phyloP scores from a whole-genome alignment of 1,140 invertebrate genomes.

The Eufriesea mexicana region DNA sequence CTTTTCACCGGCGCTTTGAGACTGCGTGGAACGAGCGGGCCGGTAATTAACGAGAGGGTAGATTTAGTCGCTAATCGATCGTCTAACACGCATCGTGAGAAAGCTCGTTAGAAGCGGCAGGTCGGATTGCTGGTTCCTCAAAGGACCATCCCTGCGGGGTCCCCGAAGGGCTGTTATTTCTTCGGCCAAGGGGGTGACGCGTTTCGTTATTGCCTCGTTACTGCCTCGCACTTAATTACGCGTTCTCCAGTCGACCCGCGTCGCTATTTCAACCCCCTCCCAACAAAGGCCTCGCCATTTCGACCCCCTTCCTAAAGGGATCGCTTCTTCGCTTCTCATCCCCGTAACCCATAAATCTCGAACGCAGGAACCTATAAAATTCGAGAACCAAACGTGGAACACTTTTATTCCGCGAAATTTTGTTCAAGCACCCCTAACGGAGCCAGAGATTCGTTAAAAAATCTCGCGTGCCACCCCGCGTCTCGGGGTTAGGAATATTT shows the following conservation, averaged over 20 bases:
- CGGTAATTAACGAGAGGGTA: constrained; percentile 71
- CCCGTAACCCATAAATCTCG: too few relatives aligned
- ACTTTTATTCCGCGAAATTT: too few relatives aligned
- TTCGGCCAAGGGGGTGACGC: constrained; percentile 57
- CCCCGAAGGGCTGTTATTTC: constrained; percentile 62
- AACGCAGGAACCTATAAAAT: too few relatives aligned
- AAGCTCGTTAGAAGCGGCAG: constrained; percentile 72
- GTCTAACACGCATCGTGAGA: constrained; percentile 73
- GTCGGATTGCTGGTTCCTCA: constrained; percentile 55
- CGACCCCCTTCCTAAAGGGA: neutral
- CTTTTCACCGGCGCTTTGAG: too few relatives aligned
- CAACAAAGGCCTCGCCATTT: neutral
- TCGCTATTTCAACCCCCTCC: neutral
- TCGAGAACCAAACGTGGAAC: too few relatives aligned
- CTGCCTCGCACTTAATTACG: constrained; percentile 66
- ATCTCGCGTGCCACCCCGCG: too few relatives aligned
- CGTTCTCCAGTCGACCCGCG: constrained; percentile 31
- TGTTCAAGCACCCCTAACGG: too few relatives aligned
- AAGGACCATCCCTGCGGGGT: constrained; percentile 49
- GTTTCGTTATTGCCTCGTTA: constrained; percentile 70
- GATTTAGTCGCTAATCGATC: constrained; percentile 76
- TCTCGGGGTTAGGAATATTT: too few relatives aligned
- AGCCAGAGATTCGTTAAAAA: too few relatives aligned
- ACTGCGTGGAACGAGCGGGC: neutral
- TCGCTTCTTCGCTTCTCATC: too few relatives aligned